phyloP scores from a whole-genome alignment of 2,113 vertebrate species.

The Myiopsitta monachus region DNA sequence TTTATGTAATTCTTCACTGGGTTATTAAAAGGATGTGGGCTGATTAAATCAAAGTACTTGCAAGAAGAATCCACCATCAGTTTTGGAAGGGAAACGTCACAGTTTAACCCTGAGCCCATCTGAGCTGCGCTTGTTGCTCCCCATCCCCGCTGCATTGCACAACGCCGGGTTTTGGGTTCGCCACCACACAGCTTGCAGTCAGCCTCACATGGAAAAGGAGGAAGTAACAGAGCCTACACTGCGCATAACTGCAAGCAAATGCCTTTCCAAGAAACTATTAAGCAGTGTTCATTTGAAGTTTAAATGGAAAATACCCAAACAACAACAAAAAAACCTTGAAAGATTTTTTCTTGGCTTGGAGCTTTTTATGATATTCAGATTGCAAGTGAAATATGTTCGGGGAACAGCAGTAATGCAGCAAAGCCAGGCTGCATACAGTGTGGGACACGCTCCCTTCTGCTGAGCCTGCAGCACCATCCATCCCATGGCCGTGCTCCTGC shows the following conservation, averaged over 20 bases:
- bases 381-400: background rate
- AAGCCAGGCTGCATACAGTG: background rate
- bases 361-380: background rate
- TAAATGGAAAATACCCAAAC: background rate
- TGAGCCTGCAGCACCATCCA: background rate
- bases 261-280: conserved; percentile 35
- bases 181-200: conserved; percentile 11
- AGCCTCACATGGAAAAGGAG: conserved; percentile 1
- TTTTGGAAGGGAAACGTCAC: background rate
- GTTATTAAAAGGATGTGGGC: background rate
- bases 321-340: background rate
- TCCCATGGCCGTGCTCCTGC: background rate
- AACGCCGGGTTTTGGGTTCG: background rate
- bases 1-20: background rate
- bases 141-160: background rate
- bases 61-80: background rate
- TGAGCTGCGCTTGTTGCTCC: rapidly evolving
- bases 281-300: conserved; percentile 43
- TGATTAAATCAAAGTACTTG: background rate
- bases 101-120: rapidly evolving
- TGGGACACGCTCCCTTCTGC: background rate
- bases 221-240: conserved; percentile 18
- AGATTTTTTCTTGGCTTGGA: background rate
- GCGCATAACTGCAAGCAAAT: background rate
- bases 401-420: background rate